phyloP scores from a whole-genome alignment of 1,140 invertebrate species.

The Pseudachorutes palmiensis region DNA sequence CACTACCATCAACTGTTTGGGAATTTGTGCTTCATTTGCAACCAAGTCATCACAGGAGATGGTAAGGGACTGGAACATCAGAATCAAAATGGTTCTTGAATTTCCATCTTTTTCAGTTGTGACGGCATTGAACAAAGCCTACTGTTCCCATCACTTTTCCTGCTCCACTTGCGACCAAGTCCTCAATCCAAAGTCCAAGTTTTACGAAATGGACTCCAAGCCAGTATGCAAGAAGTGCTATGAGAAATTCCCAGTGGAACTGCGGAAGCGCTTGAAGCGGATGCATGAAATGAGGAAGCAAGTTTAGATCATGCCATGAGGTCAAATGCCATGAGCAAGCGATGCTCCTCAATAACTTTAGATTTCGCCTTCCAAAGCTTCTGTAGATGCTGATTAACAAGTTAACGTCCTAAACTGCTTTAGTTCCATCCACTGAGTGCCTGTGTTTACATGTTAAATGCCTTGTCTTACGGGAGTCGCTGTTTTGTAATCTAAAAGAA shows the following conservation, averaged over 20 bases:
- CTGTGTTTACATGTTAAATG: too few species aligned
- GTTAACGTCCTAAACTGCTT: too few species aligned
- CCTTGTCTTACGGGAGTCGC: too few species aligned
- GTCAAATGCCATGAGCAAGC: too few species aligned
- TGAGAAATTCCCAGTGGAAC: conserved; percentile 89
- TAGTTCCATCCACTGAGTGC: too few species aligned
- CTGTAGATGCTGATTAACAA: too few species aligned
- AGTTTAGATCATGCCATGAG: too few species aligned
- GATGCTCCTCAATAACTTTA: too few species aligned
- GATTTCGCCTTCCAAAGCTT: too few species aligned
- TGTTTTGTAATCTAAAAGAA: too few species aligned
- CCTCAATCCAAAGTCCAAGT: conserved; percentile 97
- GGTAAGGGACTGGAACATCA: too few species aligned
- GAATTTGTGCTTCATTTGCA: conserved; percentile 96
- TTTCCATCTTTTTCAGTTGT: conserved; percentile 81
- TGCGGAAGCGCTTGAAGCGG: conserved; percentile 62
- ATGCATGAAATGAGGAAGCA: conserved; percentile 23
- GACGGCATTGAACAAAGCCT: conserved; percentile 97
- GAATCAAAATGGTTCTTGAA: too few species aligned
- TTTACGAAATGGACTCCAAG: conserved; percentile 97
- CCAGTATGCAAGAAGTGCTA: conserved; percentile 98
- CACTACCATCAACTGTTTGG: conserved; percentile 99
- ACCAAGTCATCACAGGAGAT: conserved; percentile 94
- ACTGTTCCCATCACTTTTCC: conserved; percentile 99
- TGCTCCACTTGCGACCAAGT: conserved; percentile 95